These are phyloP conservation scores for Eupithecia subumbrata DNA, from an alignment of 2,888 invertebrate species.

Conservation along the genomic window DNA sequence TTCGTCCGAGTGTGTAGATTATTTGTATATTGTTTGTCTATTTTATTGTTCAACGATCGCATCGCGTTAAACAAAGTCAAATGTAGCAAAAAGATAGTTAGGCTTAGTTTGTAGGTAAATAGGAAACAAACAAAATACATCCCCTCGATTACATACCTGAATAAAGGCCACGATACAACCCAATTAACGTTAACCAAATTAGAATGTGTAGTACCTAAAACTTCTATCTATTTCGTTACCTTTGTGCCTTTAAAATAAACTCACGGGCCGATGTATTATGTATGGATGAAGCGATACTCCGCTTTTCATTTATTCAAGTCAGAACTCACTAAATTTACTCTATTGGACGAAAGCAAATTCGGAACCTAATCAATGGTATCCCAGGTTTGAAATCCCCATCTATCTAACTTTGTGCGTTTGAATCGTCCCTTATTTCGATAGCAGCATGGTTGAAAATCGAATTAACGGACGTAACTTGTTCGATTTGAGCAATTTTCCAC, in stretches of 20 bases:
- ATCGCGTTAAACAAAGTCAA: background rate
- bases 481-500: constrained; percentile 22
- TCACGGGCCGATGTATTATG: constrained; percentile 18
- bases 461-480: constrained; percentile 8
- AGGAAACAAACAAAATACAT: background rate
- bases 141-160: background rate
- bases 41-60: background rate
- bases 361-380: constrained; percentile 59
- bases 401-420: constrained; percentile 11
- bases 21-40: background rate
- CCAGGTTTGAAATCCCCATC: constrained; percentile 40
- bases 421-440: constrained; percentile 1
- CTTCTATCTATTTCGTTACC: constrained; percentile 18
- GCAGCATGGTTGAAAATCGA: background rate
- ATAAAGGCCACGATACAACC: constrained; percentile 9
- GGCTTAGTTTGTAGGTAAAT: background rate
- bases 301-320: constrained; percentile 54
- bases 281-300: constrained; percentile 34
- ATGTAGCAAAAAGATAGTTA: background rate
- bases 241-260: constrained; percentile 18
- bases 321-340: constrained; percentile 50
- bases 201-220: constrained; percentile 9
- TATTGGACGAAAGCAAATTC: constrained; percentile 57
- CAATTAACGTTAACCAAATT: constrained; percentile 23
- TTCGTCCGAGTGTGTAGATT: background rate